Base-by-base conservation (phyloP, 2,797 vertebrate species). In the Allobates femoralis region DNA sequence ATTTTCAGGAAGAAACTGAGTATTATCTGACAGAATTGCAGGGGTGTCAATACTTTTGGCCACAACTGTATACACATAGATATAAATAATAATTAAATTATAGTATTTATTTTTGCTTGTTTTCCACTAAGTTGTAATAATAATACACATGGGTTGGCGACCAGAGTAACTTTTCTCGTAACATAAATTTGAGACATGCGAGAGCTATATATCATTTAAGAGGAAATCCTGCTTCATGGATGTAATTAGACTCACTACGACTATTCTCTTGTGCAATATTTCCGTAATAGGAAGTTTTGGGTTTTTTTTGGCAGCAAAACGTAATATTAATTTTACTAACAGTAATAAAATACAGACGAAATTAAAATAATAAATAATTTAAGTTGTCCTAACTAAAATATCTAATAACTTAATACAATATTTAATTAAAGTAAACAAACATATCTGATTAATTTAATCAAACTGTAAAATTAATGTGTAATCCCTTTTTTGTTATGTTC, bases 211-310 rank as follows among this genome's bases (percentile, higher is more conserved):
- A 78, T 85, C 74, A 56, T 21, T 67, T 28, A 41, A 77, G 16
- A 81, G 85, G 85, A 86, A 86, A 86, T 86, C 85, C 85, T 82
- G 85, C 55, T 30, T 4, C 46, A 28, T 60, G 79, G 56, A 64
- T 76, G 71, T 32, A 82, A 86, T 76, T 75, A 81, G 67, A 74
- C 79, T 30, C n/a, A 32, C 71, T 26, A 53, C 11, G 67, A 26
- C 30, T n/a, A 53, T 37, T 51, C 41, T 64, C 3, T 79, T 67
- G 15, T 53, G 55, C 41, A 76, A 66, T 77, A 82, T 76, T 82
- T 81, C 85, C 67, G 71, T 30, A 58, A 66, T 86, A 81, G 55
- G 21, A 76, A 12, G 51, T 46, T 67, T 50, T 80, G n/a, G 23
- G 7, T 50, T 80, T 8, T n/a, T 16, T 80, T 41, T 30, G 67